Evolutionary conservation across 2,113 vertebrate species (phyloP).

Genomic region (Lates calcarifer): DNA sequence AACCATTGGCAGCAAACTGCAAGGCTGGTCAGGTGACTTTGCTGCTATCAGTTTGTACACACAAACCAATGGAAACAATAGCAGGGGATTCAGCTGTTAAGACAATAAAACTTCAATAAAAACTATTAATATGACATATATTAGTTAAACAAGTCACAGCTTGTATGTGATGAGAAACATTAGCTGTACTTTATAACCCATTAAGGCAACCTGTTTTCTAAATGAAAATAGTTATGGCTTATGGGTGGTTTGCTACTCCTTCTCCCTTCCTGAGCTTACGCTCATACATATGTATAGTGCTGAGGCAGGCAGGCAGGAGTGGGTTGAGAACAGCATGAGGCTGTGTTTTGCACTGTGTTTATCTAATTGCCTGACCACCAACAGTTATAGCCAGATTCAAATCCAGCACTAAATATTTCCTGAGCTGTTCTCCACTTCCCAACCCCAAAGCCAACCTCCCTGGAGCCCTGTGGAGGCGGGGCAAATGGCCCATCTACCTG

Average conservation of each 20-base stretch:
- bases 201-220: conserved; percentile 10
- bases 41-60: background rate
- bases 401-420: conserved; percentile 61
- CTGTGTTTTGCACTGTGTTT: conserved; percentile 70
- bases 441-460: conserved; percentile 41
- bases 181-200: background rate
- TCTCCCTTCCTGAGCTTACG: conserved; percentile 30
- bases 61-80: conserved; percentile 6
- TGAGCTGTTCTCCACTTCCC: conserved; percentile 45
- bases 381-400: conserved; percentile 69
- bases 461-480: conserved; percentile 38
- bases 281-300: conserved; percentile 74
- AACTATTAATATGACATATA: background rate
- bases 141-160: background rate
- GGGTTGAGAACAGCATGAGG: conserved; percentile 60
- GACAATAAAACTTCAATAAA: background rate
- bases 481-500: conserved; percentile 58
- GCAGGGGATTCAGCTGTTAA: background rate
- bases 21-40: background rate
- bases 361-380: conserved; percentile 79
- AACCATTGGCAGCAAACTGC: background rate
- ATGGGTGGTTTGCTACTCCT: conserved; percentile 38
- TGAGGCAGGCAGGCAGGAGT: conserved; percentile 59
- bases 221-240: conserved; percentile 23
- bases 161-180: background rate